Percentiles rank a stretch among this genome's conserved stretches.
These are phyloP conservation scores for Tetragonisca angustula DNA, from an alignment of 2,888 invertebrate species.

Conservation along the genomic window DNA sequence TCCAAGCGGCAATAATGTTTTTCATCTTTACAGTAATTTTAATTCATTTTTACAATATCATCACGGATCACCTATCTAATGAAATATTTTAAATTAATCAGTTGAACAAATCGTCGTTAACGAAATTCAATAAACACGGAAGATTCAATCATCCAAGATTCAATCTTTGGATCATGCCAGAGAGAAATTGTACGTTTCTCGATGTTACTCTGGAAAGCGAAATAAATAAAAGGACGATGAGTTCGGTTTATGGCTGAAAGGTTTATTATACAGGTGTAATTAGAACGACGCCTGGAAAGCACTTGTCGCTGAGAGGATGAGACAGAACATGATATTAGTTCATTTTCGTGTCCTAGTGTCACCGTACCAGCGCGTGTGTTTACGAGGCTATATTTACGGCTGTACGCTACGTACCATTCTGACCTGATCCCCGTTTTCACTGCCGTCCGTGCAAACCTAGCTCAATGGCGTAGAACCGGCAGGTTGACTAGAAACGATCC, in stretches of 20 bases:
- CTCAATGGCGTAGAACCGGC: conserved; percentile 32
- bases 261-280: conserved; percentile 73
- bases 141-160: background rate
- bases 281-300: conserved; percentile 69
- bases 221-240: conserved; percentile 70
- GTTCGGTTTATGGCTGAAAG: conserved; percentile 55
- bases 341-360: conserved; percentile 71
- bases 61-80: too few relatives aligned
- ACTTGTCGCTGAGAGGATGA: conserved; percentile 52
- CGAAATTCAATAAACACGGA: background rate
- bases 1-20: too few relatives aligned
- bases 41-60: too few relatives aligned
- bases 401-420: conserved; percentile 42
- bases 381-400: conserved; percentile 64
- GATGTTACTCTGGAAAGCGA: conserved; percentile 10
- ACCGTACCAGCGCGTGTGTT: conserved; percentile 65
- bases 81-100: too few relatives aligned
- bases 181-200: background rate
- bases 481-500: background rate
- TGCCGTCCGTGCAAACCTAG: conserved; percentile 45
- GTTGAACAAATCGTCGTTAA: too few relatives aligned
- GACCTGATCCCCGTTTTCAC: conserved; percentile 55
- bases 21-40: too few relatives aligned
- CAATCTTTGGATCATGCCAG: too few relatives aligned
- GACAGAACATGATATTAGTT: conserved; percentile 70